A percentile compares a stretch with the other conserved stretches of the same genome.
Evolutionary conservation across 2,113 vertebrate species (phyloP).

Genomic region (Silurus asotus): DNA sequence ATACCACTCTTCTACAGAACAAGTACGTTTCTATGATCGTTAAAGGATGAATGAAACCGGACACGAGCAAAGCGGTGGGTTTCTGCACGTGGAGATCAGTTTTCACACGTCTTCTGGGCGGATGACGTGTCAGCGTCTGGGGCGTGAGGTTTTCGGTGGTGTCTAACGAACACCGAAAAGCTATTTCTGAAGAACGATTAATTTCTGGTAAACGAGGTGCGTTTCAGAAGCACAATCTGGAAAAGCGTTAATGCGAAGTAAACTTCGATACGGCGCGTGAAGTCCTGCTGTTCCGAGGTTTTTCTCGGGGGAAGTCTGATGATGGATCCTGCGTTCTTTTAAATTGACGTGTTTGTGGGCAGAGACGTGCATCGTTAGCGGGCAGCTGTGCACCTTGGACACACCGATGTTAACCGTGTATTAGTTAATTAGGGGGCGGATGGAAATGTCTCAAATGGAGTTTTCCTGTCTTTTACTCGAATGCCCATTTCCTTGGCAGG

Average conservation of each 20-base stretch:
- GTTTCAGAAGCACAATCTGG: too few relatives aligned
- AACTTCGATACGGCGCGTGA: too few relatives aligned
- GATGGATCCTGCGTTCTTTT: neutral
- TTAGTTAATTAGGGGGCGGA: constrained; percentile 3
- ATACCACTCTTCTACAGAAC: neutral
- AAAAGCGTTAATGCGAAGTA: too few relatives aligned
- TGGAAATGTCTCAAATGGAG: neutral
- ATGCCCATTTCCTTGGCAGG: constrained; percentile 67
- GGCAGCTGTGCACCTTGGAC: neutral
- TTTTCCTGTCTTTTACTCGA: neutral
- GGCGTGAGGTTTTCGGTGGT: neutral
- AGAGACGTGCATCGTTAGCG: neutral
- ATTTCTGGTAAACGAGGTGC: neutral
- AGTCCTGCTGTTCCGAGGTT: neutral
- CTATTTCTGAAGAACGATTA: neutral
- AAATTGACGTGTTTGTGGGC: neutral
- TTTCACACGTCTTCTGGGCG: neutral
- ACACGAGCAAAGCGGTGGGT: neutral
- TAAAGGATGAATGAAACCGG: neutral
- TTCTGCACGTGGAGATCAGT: neutral
- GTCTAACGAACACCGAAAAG: neutral
- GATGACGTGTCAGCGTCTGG: neutral
- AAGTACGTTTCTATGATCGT: neutral
- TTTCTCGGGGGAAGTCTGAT: neutral
- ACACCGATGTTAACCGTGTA: neutral